Conservation (phyloP, 2,888 invertebrate genomes). For the Rhamnusium bicolor region DNA sequence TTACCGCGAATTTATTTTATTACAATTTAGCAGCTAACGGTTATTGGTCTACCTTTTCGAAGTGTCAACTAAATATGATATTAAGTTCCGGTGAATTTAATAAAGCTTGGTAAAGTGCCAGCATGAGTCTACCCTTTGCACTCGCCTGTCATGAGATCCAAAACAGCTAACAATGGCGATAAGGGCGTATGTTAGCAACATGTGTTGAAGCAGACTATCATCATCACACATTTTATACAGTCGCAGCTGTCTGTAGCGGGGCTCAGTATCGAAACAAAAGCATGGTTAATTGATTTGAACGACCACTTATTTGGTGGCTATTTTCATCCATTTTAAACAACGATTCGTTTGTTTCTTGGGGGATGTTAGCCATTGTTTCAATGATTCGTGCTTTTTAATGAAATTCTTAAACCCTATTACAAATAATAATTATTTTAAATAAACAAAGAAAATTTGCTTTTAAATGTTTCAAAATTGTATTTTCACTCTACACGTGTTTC, state of each 20-base stretch:
- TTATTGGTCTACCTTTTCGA: background rate
- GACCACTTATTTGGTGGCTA: background rate
- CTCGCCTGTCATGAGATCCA: background rate
- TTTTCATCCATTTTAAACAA: background rate
- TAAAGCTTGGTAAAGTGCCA: conserved; percentile 1
- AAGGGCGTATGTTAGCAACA: conserved; percentile 1
- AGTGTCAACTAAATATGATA: background rate
- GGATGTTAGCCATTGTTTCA: background rate
- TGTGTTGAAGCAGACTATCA: conserved; percentile 1
- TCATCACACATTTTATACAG: background rate
- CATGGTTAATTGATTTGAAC: background rate
- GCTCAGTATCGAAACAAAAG: conserved; percentile 1
- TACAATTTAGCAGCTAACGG: background rate
- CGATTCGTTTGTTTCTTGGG: background rate
- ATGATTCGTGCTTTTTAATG: too few species aligned
- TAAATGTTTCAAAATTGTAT: too few species aligned
- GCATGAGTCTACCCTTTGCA: background rate
- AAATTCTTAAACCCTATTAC: too few species aligned
- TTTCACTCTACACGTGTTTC: too few species aligned
- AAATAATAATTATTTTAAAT: too few species aligned
- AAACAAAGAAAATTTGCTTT: too few species aligned
- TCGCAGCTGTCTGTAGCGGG: background rate
- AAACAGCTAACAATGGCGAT: conserved; percentile 3
- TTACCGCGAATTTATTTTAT: too few species aligned
- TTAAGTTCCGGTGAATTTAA: background rate